phyloP scores from a whole-genome alignment of 1,140 invertebrate species.

The Bombus fervidus region DNA sequence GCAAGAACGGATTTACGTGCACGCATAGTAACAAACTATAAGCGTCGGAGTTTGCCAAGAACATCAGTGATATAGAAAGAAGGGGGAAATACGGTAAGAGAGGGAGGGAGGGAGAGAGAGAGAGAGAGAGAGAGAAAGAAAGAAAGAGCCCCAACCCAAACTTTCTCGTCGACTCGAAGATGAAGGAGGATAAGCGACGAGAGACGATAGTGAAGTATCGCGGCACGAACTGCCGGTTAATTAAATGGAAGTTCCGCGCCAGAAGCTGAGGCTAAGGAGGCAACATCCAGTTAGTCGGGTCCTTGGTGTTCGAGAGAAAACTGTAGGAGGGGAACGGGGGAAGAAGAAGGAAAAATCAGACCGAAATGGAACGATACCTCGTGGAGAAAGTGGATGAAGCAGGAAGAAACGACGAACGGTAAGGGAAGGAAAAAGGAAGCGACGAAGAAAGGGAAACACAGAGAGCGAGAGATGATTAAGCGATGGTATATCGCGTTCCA shows the following conservation, averaged over 20 bases:
- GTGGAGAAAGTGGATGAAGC: neutral
- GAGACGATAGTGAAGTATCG: constrained; percentile 47
- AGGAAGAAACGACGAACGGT: neutral
- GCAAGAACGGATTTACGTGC: neutral
- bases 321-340: neutral
- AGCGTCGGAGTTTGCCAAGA: neutral
- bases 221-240: constrained; percentile 44
- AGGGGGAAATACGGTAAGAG: no score
- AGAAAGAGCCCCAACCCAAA: constrained; percentile 2
- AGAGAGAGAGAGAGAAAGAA: neutral
- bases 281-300: constrained; percentile 43
- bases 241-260: constrained; percentile 52
- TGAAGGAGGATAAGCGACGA: constrained; percentile 31
- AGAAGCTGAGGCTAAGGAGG: constrained; percentile 39
- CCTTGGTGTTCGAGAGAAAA: constrained; percentile 14
- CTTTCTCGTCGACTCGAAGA: constrained; percentile 28
- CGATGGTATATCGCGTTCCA: constrained; percentile 45
- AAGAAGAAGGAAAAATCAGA: neutral
- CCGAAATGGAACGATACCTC: neutral
- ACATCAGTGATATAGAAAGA: neutral
- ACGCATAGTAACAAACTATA: neutral
- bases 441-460: neutral
- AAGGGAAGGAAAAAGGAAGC: neutral
- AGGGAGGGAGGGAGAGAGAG: rapidly evolving
- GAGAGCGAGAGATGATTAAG: constrained; percentile 29